These are phyloP conservation scores for Nixonia krombeini DNA, from an alignment of 1,140 invertebrate species.

Conservation along the genomic window DNA sequence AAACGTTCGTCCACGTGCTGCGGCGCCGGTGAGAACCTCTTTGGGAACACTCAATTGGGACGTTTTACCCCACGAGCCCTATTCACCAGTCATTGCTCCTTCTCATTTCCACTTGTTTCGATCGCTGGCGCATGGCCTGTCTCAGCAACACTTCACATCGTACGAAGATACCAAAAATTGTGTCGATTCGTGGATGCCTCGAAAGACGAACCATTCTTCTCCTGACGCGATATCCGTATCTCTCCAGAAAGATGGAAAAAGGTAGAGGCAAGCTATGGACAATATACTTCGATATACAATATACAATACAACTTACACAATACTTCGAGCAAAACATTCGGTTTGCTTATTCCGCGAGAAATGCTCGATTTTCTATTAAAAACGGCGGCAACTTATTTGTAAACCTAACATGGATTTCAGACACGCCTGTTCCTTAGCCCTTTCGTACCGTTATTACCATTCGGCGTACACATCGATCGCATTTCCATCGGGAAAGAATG, in stretches of 20 bases:
- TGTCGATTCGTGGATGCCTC: constrained; percentile 21
- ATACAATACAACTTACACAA: too few relatives aligned
- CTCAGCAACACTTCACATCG: not conserved
- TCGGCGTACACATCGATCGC: too few relatives aligned
- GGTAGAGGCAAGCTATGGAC: constrained; percentile 15
- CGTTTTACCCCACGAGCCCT: not conserved
- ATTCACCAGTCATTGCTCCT: constrained; percentile 9
- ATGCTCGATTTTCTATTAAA: too few relatives aligned
- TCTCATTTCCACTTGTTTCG: not conserved
- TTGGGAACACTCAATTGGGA: constrained; percentile 6
- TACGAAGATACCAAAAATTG: not conserved
- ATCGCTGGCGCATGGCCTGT: not conserved
- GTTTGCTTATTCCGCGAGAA: too few relatives aligned
- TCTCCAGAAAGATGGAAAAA: constrained; percentile 24
- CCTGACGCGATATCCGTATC: constrained; percentile 24
- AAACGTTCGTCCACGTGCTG: constrained; percentile 15
- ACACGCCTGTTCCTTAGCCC: too few relatives aligned
- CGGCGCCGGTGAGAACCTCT: not conserved
- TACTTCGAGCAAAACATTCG: too few relatives aligned
- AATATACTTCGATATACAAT: too few relatives aligned
- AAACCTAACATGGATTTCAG: too few relatives aligned
- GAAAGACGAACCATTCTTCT: constrained; percentile 32
- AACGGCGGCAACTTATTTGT: too few relatives aligned
- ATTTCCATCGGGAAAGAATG: too few relatives aligned
- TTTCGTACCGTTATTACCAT: too few relatives aligned